Evolutionary conservation across 2,888 invertebrate genomes (phyloP), one percentile per base, ranked within the genome.

Genomic region (Eupithecia pulchellata): DNA sequence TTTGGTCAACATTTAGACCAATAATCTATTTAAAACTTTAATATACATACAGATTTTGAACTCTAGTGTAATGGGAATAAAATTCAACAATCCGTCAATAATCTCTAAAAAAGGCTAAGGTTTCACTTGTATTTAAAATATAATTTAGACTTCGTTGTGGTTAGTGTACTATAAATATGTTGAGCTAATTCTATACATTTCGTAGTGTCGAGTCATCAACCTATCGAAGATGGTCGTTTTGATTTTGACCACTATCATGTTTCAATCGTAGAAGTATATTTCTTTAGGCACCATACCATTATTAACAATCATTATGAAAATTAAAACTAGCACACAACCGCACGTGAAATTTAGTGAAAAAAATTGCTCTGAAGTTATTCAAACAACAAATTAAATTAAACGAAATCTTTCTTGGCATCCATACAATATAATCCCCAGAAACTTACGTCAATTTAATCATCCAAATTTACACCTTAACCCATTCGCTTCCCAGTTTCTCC

Each of bases 1-100:
- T 75, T 77, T 74, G 71, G 66, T 69, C 68, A 62, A 65, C 63
- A 61, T 27, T 64, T 11, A 61, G 62, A 66, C 73, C 76, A 71
- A 66, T 67, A 30, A 42, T 52, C 32, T 61, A 68, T 65, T 67
- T 66, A 20, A 67, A 52, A 39, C 42, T 57, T 58, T 66, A 42
- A 32, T 34, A 72, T 30, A 34, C 42, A 72, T 30, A 34, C 20
- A 55, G 61, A 70, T 65, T 67, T 73, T 70, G 61, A 73, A 62
- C 57, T 68, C 36, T 64, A 68, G 47, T 66, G 47, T 64, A 66
- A 61, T 64, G 63, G 55, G 62, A 69, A 67, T 69, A 64, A 67
- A 73, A 69, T 73, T 57, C 39, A 67, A 73, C 63, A 20, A 47
- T 68, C 64, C 69, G 61, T 61, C 67, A 36, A 42, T 64, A 66